Evolutionary conservation across 2,888 invertebrate species (phyloP), one percentile per base, ranked within the genome.

Genomic region (Alviniconcha strummeri): DNA sequence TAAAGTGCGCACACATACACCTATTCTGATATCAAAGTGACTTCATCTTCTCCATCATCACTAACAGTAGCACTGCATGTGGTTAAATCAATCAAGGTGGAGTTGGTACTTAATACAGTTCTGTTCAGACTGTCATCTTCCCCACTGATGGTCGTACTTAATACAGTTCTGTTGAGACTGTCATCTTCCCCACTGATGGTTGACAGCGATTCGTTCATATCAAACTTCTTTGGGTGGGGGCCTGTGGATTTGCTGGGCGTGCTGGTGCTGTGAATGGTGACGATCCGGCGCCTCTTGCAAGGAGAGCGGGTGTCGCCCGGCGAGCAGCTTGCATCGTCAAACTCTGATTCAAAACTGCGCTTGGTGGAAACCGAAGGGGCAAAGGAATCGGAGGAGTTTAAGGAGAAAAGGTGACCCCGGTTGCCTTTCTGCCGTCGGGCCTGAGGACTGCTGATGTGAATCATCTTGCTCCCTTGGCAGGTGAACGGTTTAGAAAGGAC

Each of bases 121-220:
- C 54, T 69, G 69, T 82, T 64, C 52, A 69, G 8, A 54, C 77
- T 69, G 69, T 11, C 36, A 6, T 36, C 19, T 6, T 82, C 82
- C 15, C 69, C 77, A 5, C 67, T n/a, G n/a, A n/a, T n/a, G n/a
- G n/a, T n/a, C 56, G 52, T 54, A 52, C 55, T 82, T n/a, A 19
- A 6, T 9, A 82, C 13, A 56, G 82, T 82, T 6, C n/a, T 69
- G 69, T 82, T 67, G 15, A 69, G 9, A 54, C 77, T 69, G 69
- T 11, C 36, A 6, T 52, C 19, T 7, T 82, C 82, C 15, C 69
- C 77, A 6, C 67, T 55, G 13, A 82, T 82, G 19, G 82, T 82
- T 9, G 82, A 82, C 69, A 82, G 64, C 6, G 82, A 76, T 4
- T 82, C 82, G 6, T 82, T 77, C 76, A 82, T 77, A 19, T 15